Evolutionary conservation across 2,797 vertebrate genomes (phyloP).

Genomic region (Helarctos malayanus): DNA sequence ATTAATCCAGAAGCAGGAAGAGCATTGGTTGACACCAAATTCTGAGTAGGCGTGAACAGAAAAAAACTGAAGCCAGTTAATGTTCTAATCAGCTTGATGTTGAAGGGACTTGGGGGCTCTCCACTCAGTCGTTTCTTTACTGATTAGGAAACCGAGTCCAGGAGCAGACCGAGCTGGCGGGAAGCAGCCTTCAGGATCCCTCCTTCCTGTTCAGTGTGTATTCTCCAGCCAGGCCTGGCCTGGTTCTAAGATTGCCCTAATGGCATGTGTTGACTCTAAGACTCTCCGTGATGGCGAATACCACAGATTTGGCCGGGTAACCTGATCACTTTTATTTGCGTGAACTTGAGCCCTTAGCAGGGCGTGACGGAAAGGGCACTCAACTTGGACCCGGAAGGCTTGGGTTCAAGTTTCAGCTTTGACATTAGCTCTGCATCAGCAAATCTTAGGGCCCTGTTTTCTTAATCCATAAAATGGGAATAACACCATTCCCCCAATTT

Average conservation of each 20-base stretch:
- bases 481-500: neutral
- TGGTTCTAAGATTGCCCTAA: slow-evolving; percentile 62
- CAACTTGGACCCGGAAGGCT: slow-evolving; percentile 68
- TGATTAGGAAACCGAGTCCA: neutral
- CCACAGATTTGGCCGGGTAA: slow-evolving; percentile 66
- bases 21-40: neutral
- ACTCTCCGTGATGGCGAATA: slow-evolving; percentile 44
- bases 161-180: neutral
- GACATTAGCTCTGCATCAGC: slow-evolving; percentile 41
- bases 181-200: neutral
- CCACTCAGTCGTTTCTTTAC: neutral
- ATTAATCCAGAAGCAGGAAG: neutral
- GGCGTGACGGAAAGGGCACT: slow-evolving; percentile 61
- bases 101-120: neutral
- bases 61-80: neutral
- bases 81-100: neutral
- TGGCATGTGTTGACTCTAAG: slow-evolving; percentile 56
- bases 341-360: slow-evolving; percentile 73
- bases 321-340: slow-evolving; percentile 69
- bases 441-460: neutral
- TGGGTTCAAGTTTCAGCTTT: slow-evolving; percentile 73
- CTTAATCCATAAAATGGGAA: slow-evolving; percentile 61
- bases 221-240: neutral
- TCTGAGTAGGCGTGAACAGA: neutral
- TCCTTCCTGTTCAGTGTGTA: neutral